Evolutionary conservation across 2,888 invertebrate genomes (phyloP).

Genomic region (Prionchulus punctatus): DNA sequence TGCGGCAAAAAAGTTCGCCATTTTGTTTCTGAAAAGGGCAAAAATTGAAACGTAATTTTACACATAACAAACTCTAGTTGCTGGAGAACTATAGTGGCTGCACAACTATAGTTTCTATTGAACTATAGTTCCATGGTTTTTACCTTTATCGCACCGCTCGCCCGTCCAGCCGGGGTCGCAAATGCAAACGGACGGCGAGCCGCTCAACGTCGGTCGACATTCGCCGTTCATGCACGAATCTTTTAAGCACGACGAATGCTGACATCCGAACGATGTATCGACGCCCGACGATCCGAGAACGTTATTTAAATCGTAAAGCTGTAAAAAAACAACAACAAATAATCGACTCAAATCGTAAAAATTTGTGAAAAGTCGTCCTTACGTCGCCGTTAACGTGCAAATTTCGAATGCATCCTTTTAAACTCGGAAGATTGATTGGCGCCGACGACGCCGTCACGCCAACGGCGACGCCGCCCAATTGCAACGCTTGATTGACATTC

Average conservation of each 20-base stretch:
- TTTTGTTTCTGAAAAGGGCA: slow-evolving; percentile 1
- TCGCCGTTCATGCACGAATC: slow-evolving; percentile 26
- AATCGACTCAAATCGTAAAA: too few species aligned
- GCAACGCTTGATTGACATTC: slow-evolving; percentile 82
- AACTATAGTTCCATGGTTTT: too few species aligned
- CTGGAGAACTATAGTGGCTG: not conserved
- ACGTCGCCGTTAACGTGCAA: slow-evolving; percentile 71
- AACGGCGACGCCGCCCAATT: slow-evolving; percentile 66
- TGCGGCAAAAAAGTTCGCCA: slow-evolving; percentile 6
- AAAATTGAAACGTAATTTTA: not conserved
- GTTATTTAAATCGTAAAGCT: slow-evolving; percentile 82
- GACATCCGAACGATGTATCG: too few species aligned
- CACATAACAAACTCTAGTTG: too few species aligned
- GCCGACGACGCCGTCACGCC: slow-evolving; percentile 16
- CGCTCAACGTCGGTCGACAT: not conserved
- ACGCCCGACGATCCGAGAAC: slow-evolving; percentile 54
- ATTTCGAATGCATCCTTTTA: slow-evolving; percentile 89
- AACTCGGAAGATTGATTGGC: slow-evolving; percentile 33
- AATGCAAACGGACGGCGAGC: slow-evolving; percentile 47
- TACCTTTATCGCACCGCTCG: slow-evolving; percentile 32
- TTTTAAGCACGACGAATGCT: slow-evolving; percentile 47
- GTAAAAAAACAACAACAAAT: too few species aligned
- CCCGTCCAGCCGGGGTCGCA: slow-evolving; percentile 92
- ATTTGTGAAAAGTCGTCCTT: slow-evolving; percentile 11
- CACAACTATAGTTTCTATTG: too few species aligned